Evolutionary conservation across 2,113 vertebrate species (phyloP).

Genomic region (Dissostichus mawsoni): DNA sequence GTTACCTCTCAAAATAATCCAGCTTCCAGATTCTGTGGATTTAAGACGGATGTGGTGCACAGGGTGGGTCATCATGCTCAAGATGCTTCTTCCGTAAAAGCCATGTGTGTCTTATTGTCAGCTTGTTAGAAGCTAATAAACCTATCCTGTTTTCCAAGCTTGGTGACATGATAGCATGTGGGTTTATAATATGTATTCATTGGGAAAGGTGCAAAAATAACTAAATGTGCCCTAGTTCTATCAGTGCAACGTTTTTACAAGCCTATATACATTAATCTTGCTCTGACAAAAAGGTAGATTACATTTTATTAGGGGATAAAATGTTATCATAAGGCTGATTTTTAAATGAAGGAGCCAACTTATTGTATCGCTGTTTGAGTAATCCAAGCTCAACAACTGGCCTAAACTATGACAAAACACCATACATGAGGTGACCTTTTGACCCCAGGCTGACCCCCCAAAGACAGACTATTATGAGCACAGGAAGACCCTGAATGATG

Average conservation of each 20-base stretch:
- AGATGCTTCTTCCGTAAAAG: background rate
- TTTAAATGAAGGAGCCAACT: background rate
- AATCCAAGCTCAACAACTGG: background rate
- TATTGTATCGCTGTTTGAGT: background rate
- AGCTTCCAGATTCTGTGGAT: slow-evolving; percentile 12
- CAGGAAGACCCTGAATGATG: background rate
- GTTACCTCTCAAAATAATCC: slow-evolving; percentile 37
- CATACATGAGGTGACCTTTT: slow-evolving; percentile 4
- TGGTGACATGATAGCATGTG: background rate
- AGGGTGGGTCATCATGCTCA: background rate
- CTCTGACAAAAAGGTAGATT: background rate
- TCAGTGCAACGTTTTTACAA: background rate
- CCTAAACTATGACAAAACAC: background rate
- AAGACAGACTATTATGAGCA: slow-evolving; percentile 25
- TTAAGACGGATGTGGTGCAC: background rate
- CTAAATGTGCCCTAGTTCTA: background rate
- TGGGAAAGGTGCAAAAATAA: background rate
- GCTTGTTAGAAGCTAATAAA: slow-evolving; percentile 5
- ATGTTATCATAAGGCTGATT: background rate
- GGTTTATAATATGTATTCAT: background rate
- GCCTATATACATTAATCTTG: background rate
- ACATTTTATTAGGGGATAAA: background rate
- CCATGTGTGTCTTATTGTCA: background rate
- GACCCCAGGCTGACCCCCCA: slow-evolving; percentile 12
- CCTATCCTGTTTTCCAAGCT: background rate